These are phyloP conservation scores for Emys orbicularis DNA, from an alignment of 2,797 vertebrate genomes.

Conservation along the genomic window DNA sequence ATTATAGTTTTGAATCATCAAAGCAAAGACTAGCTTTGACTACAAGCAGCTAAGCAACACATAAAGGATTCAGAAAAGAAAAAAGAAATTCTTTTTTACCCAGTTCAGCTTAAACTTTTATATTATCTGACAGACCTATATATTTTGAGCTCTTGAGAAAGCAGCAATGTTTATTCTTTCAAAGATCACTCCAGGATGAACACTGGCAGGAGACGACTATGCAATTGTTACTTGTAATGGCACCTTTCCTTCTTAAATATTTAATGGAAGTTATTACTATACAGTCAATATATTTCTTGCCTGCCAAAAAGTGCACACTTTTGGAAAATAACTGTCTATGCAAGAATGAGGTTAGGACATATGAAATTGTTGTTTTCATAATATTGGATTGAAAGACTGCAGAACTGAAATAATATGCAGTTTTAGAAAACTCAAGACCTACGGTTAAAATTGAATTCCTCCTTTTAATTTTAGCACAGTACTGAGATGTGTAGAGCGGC, in stretches of 20 bases:
- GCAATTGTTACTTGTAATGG: not conserved
- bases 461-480: not conserved
- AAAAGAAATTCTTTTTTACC: not conserved
- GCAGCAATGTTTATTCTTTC: not conserved
- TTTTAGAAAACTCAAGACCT: not conserved
- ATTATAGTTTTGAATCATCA: not conserved
- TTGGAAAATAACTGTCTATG: not conserved
- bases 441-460: not conserved
- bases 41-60: not conserved
- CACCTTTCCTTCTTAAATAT: not conserved
- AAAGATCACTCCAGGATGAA: not conserved
- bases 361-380: rapidly evolving
- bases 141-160: not conserved
- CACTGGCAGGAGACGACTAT: not conserved
- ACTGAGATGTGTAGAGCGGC: not conserved
- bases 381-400: not conserved
- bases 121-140: not conserved
- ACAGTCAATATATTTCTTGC: not conserved
- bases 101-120: not conserved
- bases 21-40: not conserved
- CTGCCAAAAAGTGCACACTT: not conserved
- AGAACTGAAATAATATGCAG: not conserved
- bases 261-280: not conserved
- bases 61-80: not conserved
- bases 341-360: not conserved